A percentile compares a stretch with the other conserved stretches of the same genome.
These are phyloP conservation scores for Tachypleus tridentatus DNA, from an alignment of 1,140 invertebrate species.

Conservation along the genomic window DNA sequence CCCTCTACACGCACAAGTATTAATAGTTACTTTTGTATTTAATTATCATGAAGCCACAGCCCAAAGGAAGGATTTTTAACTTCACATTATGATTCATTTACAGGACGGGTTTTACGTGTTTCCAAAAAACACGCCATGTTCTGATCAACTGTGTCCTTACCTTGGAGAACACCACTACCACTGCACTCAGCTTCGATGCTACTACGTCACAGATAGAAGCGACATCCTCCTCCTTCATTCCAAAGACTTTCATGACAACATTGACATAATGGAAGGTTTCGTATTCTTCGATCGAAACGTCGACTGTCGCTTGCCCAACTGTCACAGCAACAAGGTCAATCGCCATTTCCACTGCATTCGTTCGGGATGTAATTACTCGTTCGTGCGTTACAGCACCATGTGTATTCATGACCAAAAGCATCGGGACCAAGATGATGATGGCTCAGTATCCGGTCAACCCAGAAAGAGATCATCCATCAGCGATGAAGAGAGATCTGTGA, in stretches of 20 bases:
- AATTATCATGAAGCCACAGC: too few species aligned
- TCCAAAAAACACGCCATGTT: conserved; percentile 44
- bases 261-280: conserved; percentile 66
- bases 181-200: conserved; percentile 57
- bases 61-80: too few species aligned
- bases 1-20: too few species aligned
- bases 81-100: conserved; percentile 14
- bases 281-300: conserved; percentile 65
- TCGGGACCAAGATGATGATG: conserved; percentile 12
- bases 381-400: conserved; percentile 60
- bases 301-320: conserved; percentile 55
- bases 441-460: conserved; percentile 10
- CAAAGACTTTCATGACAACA: conserved; percentile 68
- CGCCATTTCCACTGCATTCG: conserved; percentile 65
- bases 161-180: conserved; percentile 53
- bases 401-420: conserved; percentile 52
- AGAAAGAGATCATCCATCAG: conserved; percentile 10
- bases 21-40: too few species aligned
- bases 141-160: conserved; percentile 49
- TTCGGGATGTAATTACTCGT: conserved; percentile 58
- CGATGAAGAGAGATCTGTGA: conserved; percentile 12
- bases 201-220: conserved; percentile 52
- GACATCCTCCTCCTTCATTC: conserved; percentile 57
- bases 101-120: conserved; percentile 46
- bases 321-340: conserved; percentile 55